Base-by-base conservation (phyloP, 2,888 invertebrate genomes). In the Rhingia rostrata region DNA sequence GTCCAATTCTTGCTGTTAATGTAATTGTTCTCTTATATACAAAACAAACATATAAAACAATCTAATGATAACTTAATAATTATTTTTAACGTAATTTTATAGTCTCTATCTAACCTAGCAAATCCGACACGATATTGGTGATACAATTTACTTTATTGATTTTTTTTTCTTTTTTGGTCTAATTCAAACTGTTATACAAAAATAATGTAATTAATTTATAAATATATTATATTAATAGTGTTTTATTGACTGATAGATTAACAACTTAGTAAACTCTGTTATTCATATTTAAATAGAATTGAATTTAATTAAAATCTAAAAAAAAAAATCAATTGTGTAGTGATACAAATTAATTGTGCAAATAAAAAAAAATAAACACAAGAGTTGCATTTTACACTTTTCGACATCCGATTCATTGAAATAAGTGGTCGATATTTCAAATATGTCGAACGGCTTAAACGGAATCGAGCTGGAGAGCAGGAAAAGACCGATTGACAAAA, bases 241-340 rank as follows among this genome's bases (percentile, higher is more conserved):
- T 82, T 81, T 86, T 88, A 89, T 89, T 87, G 90, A 90, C 90
- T 90, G 90, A 90, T 90, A 90, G 90, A 88, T 89, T 90, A 90
- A 89, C 88, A 86, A 86, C 74, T 86, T 84, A 84, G 84, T 82
- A 80, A 86, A 79, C 75, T 84, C 84, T 84, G 84, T 85, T 85
- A 85, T 85, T 80, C 83, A 70, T 81, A 86, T 73, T 81, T 69
- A 85, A 75, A 74, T 72, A 70, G 47, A 70, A 79, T 80, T 79
- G 86, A 86, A 81, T 77, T 77, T 78, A 78, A 80, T 77, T 74
- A 64, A 72, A 67, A 53, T 67, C 43, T 54, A 47, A 56, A 86
- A 87, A 86, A 87, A 74, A 86, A 87, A 86, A 86, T 83, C 47
- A 53, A 63, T 49, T 74, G 72, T 75, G 75, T 77, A 83, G 83